Conservation (phyloP, 92 coral and sea anemone genomes). For the Heteractis magnifica region DNA sequence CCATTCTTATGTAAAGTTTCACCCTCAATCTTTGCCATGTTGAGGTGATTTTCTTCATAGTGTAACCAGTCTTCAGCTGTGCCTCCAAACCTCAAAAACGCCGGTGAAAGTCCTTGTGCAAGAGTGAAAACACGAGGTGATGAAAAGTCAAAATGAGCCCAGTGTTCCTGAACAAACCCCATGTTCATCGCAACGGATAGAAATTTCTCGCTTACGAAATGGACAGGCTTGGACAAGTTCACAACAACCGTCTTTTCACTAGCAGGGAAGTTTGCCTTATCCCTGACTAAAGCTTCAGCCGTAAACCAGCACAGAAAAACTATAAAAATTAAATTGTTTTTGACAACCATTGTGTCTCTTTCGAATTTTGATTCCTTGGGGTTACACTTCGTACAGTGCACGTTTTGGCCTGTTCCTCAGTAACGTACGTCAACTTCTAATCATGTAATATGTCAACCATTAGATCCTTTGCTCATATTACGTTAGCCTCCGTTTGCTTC, state of each 20-base stretch:
- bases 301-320: background rate
- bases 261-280: background rate
- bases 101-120: constrained; percentile 73
- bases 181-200: constrained; percentile 66
- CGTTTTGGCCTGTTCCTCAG: background rate
- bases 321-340: background rate
- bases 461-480: no score
- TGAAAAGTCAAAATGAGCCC: constrained; percentile 53
- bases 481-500: no score
- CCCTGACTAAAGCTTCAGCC: background rate
- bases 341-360: background rate
- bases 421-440: no score
- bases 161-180: constrained; percentile 46
- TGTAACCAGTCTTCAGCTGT: constrained; percentile 62
- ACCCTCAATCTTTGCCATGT: background rate
- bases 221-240: constrained; percentile 31
- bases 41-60: constrained; percentile 3
- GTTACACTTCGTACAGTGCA: background rate
- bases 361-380: background rate
- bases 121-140: constrained; percentile 53
- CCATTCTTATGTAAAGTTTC: background rate
- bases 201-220: constrained; percentile 55
- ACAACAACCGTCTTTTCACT: background rate
- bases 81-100: constrained; percentile 81
- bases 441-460: no score